Evolutionary conservation across 2,888 invertebrate genomes (phyloP).

Genomic region (Fragum whitleyi): DNA sequence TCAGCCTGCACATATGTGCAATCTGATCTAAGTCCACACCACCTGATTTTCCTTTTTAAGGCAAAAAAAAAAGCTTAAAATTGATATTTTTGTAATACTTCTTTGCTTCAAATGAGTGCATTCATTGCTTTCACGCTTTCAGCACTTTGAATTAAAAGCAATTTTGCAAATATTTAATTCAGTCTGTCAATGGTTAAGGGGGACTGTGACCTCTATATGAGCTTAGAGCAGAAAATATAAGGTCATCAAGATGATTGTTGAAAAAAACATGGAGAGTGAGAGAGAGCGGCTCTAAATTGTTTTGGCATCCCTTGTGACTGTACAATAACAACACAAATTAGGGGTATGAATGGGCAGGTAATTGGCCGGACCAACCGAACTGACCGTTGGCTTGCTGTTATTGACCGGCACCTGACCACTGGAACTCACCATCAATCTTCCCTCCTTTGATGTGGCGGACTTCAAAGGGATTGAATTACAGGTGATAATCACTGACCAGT

Average conservation of each 20-base stretch:
- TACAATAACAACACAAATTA: conserved; percentile 24
- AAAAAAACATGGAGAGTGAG: not conserved
- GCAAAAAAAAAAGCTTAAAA: too few species aligned
- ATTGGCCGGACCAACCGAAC: too few species aligned
- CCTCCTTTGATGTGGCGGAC: conserved; percentile 33
- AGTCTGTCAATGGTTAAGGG: too few species aligned
- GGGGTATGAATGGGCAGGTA: conserved; percentile 21
- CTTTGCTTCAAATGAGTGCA: too few species aligned
- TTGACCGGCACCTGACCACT: conserved; percentile 30
- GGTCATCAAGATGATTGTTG: not conserved
- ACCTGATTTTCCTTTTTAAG: too few species aligned
- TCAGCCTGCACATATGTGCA: too few species aligned
- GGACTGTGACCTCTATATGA: too few species aligned
- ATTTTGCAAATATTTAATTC: too few species aligned
- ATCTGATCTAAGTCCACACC: too few species aligned
- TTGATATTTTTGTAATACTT: too few species aligned
- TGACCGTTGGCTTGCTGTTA: conserved; percentile 17
- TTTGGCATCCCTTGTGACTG: conserved; percentile 24
- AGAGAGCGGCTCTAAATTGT: conserved; percentile 14
- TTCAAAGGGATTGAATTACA: conserved; percentile 55
- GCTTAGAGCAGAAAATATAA: not conserved
- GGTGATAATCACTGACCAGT: conserved; percentile 50
- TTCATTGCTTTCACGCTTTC: too few species aligned
- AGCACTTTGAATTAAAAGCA: too few species aligned
- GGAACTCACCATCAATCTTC: conserved; percentile 41